Base-by-base conservation (phyloP, 2,797 vertebrate genomes). In the Pelobates cultripes region DNA sequence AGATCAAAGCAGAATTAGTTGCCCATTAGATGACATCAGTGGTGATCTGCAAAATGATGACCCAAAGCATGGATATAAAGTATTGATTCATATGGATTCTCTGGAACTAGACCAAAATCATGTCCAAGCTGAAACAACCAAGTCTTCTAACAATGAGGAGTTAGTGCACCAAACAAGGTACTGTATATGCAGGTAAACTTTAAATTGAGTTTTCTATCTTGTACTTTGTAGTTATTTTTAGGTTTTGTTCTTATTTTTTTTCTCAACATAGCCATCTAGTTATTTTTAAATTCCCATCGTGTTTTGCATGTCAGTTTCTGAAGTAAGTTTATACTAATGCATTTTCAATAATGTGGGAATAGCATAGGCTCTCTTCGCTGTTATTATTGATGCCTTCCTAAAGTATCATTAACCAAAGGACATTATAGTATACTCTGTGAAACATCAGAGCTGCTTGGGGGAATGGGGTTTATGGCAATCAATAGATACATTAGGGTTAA, bases 21-120 rank as follows among this genome's bases (percentile, higher is more conserved):
- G 95, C 43, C 95, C 94, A 0, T 95, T 93, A 6, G 95, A 97
- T 84, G 89, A 89, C 47, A 68, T 94, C 0, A 96, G 94, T 4
- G 91, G 95, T 87, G 93, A 95, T 75, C 96, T 95, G 1, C 95
- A 95, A 2, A 93, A 94, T 0, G 94, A 92, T 82, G 92, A 90
- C 44, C 13, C 79, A 69, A 93, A 84, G 28, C 14, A 85, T 73
- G 91, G 85, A 79, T 90, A 92, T 12, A 91, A 70, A 73, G 80
- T 89, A 81, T 88, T 86, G 0, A 89, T 90, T 84, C 89, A 84
- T 69, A 8, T 44, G 28, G 87, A 89, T 15, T 51, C 82, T 55
- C 69, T 87, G 2, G 89, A 91, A 83, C 84, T 45, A 0, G 86
- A 87, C 4, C 80, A 7, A 0, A 0, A 3, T 0, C 87, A 44